Conservation (phyloP, 2,797 vertebrate species). For the Gastrophryne carolinensis region DNA sequence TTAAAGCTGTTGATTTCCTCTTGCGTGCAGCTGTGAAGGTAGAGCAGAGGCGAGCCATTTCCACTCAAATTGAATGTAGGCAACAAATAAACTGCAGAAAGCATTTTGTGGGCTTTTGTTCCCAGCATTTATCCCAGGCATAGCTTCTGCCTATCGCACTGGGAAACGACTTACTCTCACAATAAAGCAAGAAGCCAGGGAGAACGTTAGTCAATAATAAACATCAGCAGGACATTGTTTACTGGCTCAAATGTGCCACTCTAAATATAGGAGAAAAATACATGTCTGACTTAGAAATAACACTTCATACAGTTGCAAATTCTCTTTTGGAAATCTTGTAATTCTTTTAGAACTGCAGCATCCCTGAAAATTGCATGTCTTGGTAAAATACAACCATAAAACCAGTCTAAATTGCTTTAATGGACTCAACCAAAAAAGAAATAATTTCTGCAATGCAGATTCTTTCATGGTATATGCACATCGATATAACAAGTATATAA, state of each 20-base stretch:
- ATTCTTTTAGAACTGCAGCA: background rate
- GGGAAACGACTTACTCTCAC: constrained; percentile 46
- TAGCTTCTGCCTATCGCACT: constrained; percentile 45
- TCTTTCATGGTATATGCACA: background rate
- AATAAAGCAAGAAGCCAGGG: constrained; percentile 40
- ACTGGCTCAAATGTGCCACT: constrained; percentile 7
- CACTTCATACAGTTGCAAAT: constrained; percentile 21
- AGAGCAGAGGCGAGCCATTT: constrained; percentile 36
- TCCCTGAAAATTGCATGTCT: background rate
- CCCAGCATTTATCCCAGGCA: constrained; percentile 42
- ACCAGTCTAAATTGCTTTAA: background rate
- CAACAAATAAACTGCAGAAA: constrained; percentile 43
- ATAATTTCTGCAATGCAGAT: background rate
- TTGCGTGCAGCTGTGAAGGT: constrained; percentile 53
- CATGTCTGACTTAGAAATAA: constrained; percentile 20
- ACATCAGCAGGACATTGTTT: constrained; percentile 33
- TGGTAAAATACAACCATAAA: background rate
- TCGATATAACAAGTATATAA: too few relatives aligned
- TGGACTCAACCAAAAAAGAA: background rate
- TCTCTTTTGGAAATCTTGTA: background rate
- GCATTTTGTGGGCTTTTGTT: constrained; percentile 43
- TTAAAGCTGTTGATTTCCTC: constrained; percentile 48
- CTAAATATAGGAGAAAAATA: constrained; percentile 44
- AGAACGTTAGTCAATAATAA: constrained; percentile 35
- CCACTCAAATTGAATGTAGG: constrained; percentile 40